Percentiles rank a stretch among this genome's conserved stretches.
Evolutionary conservation across 1,140 invertebrate species (phyloP).

Genomic region (Teleopsis dalmanni): DNA sequence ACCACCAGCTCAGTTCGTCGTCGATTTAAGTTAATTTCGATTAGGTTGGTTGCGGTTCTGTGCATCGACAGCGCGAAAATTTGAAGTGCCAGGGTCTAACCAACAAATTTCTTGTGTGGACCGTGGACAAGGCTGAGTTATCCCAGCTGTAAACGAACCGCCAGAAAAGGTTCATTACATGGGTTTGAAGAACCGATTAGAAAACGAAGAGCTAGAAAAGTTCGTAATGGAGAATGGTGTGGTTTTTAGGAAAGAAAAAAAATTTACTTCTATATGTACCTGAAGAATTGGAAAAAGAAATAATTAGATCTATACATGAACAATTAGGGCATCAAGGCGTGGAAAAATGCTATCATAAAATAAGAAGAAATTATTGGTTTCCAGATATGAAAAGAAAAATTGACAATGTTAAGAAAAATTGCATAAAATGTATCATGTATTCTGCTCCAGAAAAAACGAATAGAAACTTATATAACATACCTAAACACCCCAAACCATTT

Average conservation of each 20-base stretch:
- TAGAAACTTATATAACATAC: neutral
- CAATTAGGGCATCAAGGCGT: neutral
- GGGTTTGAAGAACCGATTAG: neutral
- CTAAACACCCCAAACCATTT: neutral
- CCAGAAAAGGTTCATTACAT: too few relatives aligned
- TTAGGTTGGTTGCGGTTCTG: too few relatives aligned
- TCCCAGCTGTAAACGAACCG: too few relatives aligned
- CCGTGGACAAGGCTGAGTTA: too few relatives aligned
- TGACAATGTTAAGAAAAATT: neutral
- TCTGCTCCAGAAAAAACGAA: neutral
- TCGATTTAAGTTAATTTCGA: too few relatives aligned
- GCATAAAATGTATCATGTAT: conserved; percentile 4
- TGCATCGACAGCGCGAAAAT: too few relatives aligned
- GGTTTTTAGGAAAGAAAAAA: neutral
- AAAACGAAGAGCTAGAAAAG: neutral
- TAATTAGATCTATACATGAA: neutral
- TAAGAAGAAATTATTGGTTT: too few relatives aligned
- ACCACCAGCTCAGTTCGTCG: too few relatives aligned
- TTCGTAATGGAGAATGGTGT: neutral
- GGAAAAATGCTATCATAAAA: too few relatives aligned
- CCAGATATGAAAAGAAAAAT: too few relatives aligned
- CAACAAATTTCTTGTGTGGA: too few relatives aligned
- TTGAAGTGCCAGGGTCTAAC: too few relatives aligned
- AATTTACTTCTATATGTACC: neutral
- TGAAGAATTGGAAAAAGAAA: neutral